Conservation (phyloP, 1,140 invertebrate genomes). For the Anthonomus grandis region DNA sequence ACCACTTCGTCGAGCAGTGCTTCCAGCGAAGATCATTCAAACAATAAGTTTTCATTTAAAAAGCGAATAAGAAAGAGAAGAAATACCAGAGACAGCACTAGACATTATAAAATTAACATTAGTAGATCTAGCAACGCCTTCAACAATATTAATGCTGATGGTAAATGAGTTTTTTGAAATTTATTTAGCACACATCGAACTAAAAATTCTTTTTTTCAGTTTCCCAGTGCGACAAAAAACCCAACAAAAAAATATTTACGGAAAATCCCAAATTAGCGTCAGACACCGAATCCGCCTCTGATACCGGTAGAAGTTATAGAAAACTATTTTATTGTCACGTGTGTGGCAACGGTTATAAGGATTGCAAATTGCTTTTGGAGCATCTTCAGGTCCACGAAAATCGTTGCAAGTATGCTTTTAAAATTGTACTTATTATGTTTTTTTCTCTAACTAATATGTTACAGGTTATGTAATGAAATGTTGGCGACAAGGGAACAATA, state of each 20-base stretch:
- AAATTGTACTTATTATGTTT: background rate
- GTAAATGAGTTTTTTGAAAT: no score
- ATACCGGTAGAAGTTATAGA: constrained; percentile 20
- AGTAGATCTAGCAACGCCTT: constrained; percentile 21
- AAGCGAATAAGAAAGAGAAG: constrained; percentile 10
- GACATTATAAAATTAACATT: constrained; percentile 26
- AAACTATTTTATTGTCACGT: constrained; percentile 30
- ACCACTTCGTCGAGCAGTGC: constrained; percentile 16
- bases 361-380: constrained; percentile 18
- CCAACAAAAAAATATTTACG: no score
- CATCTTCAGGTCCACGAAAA: constrained; percentile 31
- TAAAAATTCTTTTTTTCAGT: no score
- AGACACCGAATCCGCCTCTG: constrained; percentile 32
- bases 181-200: no score
- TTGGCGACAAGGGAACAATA: constrained; percentile 25
- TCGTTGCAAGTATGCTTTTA: constrained; percentile 21
- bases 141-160: no score
- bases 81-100: constrained; percentile 12
- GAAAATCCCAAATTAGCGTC: constrained; percentile 26
- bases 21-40: constrained; percentile 13
- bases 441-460: background rate
- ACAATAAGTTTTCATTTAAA: constrained; percentile 12
- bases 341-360: constrained; percentile 31
- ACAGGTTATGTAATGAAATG: constrained; percentile 28
- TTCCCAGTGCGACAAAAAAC: no score